Conservation (phyloP, 2,113 vertebrate species). For the Laterallus jamaicensis region DNA sequence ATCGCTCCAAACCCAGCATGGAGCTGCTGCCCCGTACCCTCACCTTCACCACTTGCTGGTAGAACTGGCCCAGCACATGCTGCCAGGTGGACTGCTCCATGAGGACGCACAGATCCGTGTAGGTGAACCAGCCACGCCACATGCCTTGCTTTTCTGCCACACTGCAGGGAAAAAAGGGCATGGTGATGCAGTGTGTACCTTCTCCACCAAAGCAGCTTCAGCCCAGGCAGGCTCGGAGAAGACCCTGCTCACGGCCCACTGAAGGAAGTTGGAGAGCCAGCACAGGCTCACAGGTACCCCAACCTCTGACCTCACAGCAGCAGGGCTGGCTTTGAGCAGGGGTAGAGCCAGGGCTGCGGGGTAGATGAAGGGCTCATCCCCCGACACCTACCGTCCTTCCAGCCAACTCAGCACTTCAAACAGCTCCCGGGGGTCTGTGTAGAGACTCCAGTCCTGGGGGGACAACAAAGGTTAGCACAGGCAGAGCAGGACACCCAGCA, state of each 20-base stretch:
- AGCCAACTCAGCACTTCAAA: conserved; percentile 89
- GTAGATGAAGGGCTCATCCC: neutral
- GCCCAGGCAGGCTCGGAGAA: neutral
- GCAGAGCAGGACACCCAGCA: neutral
- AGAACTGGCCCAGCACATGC: conserved; percentile 83
- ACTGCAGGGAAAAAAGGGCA: conserved; percentile 55
- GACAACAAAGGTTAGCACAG: neutral
- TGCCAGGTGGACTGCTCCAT: conserved; percentile 91
- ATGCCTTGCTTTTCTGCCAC: conserved; percentile 90
- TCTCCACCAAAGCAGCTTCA: neutral
- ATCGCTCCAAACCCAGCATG: neutral
- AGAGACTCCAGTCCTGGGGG: conserved; percentile 90
- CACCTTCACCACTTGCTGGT: conserved; percentile 91
- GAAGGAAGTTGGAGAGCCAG: neutral
- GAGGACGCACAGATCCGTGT: conserved; percentile 94
- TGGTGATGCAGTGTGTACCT: accelerated
- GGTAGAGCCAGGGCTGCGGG: neutral
- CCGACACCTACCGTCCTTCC: conserved; percentile 85
- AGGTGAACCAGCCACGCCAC: conserved; percentile 95
- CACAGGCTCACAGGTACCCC: neutral
- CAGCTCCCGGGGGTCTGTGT: conserved; percentile 87
- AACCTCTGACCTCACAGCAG: neutral
- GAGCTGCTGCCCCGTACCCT: neutral
- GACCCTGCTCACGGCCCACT: neutral
- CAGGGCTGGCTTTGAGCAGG: neutral